Evolutionary conservation across 2,113 vertebrate genomes (phyloP), one percentile per base, ranked within the genome.

Genomic region (Clupea harengus): DNA sequence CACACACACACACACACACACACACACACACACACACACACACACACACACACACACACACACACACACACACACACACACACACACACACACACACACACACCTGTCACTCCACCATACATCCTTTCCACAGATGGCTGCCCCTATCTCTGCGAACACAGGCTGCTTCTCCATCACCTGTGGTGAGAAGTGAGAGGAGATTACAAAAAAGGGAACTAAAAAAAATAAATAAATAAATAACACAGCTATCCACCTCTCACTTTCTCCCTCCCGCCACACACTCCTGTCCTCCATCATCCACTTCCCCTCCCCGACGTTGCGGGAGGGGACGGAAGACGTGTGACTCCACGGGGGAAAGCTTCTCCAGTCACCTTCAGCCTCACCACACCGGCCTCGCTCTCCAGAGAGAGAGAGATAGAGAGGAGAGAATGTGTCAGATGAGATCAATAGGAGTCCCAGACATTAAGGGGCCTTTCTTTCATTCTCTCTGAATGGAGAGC

Each of bases 11-110:
- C 57, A 44, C 39, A 83, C n/a, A 49, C 60, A 45, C 57, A 82
- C 57, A 44, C 39, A 83, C 39, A 39, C 39, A 39, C 39, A 39
- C 39, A 39, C 39, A 39, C 39, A 39, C 39, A 39, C 39, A 39
- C 39, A 39, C 39, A 39, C 88, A 87, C 75, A 86, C 80, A 85
- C 49, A 81, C 49, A 25, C 52, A 81, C 84, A 64, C 46, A 52
- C 52, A 39, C 64, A 8, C 47, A 57, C 13, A 45, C 57, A 82
- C 57, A 44, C 39, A 83, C n/a, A 49, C 60, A 81, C 49, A 25
- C 52, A 81, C 84, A 64, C 46, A 52, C 52, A 39, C 64, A 8
- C 47, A 57, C 13, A 45, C 57, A 82, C 57, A 44, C 39, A 83
- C n/a, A 49, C 60, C 57, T 60, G 54, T 22, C 54, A 60, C 54